A percentile compares a stretch with the other conserved stretches of the same genome.
Evolutionary conservation across 2,888 invertebrate species (phyloP).

Genomic region (Ectemnius continuus): DNA sequence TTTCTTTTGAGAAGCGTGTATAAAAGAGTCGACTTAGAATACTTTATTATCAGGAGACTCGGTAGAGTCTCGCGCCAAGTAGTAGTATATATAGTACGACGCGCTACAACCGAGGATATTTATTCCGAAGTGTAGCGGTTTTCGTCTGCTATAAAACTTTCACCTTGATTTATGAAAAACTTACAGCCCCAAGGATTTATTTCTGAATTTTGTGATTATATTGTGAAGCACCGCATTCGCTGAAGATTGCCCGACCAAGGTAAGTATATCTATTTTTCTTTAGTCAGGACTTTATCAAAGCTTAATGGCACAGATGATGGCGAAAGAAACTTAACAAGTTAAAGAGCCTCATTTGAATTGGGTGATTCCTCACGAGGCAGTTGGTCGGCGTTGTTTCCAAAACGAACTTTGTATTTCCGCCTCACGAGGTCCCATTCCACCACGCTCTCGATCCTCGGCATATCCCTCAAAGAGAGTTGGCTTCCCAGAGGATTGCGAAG

Average conservation of each 20-base stretch:
- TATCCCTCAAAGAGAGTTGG: conserved; percentile 69
- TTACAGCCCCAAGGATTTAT: too few relatives aligned
- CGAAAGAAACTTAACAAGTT: conserved; percentile 11
- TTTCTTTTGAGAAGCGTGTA: not conserved
- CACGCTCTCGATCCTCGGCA: conserved; percentile 76
- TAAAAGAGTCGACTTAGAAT: not conserved
- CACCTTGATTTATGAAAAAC: too few relatives aligned
- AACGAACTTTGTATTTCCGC: conserved; percentile 77
- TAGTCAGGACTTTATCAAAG: not conserved
- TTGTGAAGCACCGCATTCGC: too few relatives aligned
- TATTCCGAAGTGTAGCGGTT: not conserved
- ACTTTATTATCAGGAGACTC: not conserved
- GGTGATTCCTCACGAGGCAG: conserved; percentile 50
- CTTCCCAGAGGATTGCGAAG: conserved; percentile 73
- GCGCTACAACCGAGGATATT: too few relatives aligned
- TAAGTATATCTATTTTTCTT: not conserved
- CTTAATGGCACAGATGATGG: conserved; percentile 6
- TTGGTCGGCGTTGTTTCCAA: conserved; percentile 73
- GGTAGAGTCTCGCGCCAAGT: not conserved
- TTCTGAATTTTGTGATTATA: too few relatives aligned
- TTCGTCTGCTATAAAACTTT: not conserved
- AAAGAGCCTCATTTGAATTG: conserved; percentile 8
- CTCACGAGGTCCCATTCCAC: conserved; percentile 79
- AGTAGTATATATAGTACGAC: too few relatives aligned
- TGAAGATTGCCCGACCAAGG: not conserved